Evolutionary conservation across 35 echinoderm and acorn worm genomes (phyloP).

Genomic region (Heliocidaris tuberculata): DNA sequence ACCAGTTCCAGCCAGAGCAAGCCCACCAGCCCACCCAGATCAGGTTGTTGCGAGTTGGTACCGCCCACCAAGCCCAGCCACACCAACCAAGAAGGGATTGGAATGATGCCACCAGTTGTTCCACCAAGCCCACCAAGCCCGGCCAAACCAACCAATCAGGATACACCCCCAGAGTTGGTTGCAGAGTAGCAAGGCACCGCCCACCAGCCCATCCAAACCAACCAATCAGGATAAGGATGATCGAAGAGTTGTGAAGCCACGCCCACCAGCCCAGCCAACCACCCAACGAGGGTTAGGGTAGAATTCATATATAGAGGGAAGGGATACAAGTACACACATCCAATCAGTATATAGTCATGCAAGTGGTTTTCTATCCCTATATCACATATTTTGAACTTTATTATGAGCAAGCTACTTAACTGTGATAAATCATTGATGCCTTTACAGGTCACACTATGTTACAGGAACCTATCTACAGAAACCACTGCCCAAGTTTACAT

Average conservation of each 20-base stretch:
- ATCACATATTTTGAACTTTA: no score
- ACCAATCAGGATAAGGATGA: conserved; percentile 24
- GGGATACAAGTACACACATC: conserved; percentile 17
- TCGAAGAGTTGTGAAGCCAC: conserved; percentile 20
- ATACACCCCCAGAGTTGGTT: not conserved
- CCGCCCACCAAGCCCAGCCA: conserved; percentile 43
- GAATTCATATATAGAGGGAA: conserved; percentile 17
- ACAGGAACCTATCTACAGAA: no score
- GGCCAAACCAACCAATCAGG: conserved; percentile 30
- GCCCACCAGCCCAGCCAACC: conserved; percentile 44
- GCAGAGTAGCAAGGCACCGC: conserved; percentile 35
- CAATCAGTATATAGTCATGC: not conserved
- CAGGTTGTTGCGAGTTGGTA: not conserved
- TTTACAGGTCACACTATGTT: no score
- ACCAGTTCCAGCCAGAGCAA: not conserved
- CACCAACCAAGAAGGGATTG: conserved; percentile 17
- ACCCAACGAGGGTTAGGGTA: conserved; percentile 16
- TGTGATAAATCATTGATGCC: no score
- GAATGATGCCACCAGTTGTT: not conserved
- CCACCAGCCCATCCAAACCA: conserved; percentile 49
- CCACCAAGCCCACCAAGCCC: conserved; percentile 23
- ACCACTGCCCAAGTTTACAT: no score
- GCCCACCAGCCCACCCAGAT: conserved; percentile 40
- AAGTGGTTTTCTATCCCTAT: not conserved
- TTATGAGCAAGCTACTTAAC: no score